phyloP scores from a whole-genome alignment of 1,140 invertebrate genomes.

The Drosophila arizonae region DNA sequence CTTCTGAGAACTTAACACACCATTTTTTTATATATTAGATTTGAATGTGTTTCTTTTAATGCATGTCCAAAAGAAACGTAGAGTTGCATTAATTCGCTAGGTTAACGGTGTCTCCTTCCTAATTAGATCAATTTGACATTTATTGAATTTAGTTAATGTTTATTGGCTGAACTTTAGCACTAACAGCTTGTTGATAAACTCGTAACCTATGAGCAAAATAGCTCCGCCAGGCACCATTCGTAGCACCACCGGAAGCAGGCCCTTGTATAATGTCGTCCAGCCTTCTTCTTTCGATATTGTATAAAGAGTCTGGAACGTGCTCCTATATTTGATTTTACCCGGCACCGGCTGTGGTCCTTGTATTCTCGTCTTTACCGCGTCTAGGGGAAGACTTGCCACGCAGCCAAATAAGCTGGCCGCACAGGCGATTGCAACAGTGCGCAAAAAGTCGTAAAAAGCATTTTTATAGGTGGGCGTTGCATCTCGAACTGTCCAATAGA shows the following conservation, averaged over 20 bases:
- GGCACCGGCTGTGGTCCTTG: slow-evolving; percentile 93
- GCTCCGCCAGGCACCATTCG: slow-evolving; percentile 81
- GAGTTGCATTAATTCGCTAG: too few species aligned
- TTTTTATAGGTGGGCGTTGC: slow-evolving; percentile 87
- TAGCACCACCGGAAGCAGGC: slow-evolving; percentile 83
- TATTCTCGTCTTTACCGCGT: slow-evolving; percentile 96
- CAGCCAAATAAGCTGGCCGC: slow-evolving; percentile 91
- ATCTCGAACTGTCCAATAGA: slow-evolving; percentile 93
- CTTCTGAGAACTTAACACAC: too few species aligned
- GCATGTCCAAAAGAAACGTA: too few species aligned
- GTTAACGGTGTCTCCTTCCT: too few species aligned
- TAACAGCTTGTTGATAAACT: slow-evolving; percentile 88
- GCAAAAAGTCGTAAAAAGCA: slow-evolving; percentile 86
- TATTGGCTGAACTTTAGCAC: slow-evolving; percentile 49
- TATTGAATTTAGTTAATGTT: too few species aligned
- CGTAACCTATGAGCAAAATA: slow-evolving; percentile 93
- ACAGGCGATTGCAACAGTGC: slow-evolving; percentile 91
- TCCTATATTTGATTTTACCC: slow-evolving; percentile 89
- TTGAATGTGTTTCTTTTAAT: too few species aligned
- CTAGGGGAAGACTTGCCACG: slow-evolving; percentile 95
- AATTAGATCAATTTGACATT: too few species aligned
- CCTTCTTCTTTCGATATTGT: slow-evolving; percentile 94
- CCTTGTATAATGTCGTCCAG: slow-evolving; percentile 93
- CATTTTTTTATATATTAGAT: too few species aligned
- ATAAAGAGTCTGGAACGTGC: slow-evolving; percentile 88